Evolutionary conservation across 2,888 invertebrate species (phyloP).

Genomic region (Pyrocoelia pectoralis): DNA sequence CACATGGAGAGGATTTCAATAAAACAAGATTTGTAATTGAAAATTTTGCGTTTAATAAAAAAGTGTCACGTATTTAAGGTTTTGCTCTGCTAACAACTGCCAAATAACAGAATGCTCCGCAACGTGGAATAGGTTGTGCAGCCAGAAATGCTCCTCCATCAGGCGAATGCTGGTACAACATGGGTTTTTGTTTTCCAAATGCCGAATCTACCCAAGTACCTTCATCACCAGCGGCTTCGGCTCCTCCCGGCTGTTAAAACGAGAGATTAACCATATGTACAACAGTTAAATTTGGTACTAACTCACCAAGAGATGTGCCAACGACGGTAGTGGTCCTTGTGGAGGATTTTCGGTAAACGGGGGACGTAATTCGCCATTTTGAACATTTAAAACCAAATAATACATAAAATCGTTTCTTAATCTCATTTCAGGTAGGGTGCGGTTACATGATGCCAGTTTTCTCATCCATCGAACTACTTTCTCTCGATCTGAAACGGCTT

Average conservation of each 20-base stretch:
- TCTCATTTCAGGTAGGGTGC: conserved; percentile 62
- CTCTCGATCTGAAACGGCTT: conserved; percentile 56
- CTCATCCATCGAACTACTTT: conserved; percentile 62
- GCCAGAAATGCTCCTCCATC: conserved; percentile 67
- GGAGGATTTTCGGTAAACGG: conserved; percentile 64
- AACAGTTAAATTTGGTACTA: not conserved
- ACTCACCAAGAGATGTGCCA: conserved; percentile 59
- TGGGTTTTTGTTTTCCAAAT: conserved; percentile 49
- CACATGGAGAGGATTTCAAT: conserved; percentile 50
- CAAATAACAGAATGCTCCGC: conserved; percentile 67
- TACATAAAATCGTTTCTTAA: conserved; percentile 65
- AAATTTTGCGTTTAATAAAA: no score
- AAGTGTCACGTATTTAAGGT: conserved; percentile 7
- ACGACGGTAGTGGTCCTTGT: conserved; percentile 57
- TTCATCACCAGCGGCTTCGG: conserved; percentile 34
- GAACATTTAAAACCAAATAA: conserved; percentile 61
- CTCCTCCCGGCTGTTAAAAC: conserved; percentile 53
- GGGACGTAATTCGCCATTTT: conserved; percentile 59
- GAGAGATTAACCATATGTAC: not conserved
- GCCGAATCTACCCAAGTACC: conserved; percentile 39
- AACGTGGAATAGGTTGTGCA: conserved; percentile 65
- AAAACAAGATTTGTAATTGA: conserved; percentile 12
- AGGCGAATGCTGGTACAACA: conserved; percentile 63
- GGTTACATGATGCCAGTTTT: conserved; percentile 60
- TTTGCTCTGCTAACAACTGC: conserved; percentile 60